These are phyloP conservation scores for Wasmannia auropunctata DNA, from an alignment of 1,140 invertebrate species.

Conservation along the genomic window DNA sequence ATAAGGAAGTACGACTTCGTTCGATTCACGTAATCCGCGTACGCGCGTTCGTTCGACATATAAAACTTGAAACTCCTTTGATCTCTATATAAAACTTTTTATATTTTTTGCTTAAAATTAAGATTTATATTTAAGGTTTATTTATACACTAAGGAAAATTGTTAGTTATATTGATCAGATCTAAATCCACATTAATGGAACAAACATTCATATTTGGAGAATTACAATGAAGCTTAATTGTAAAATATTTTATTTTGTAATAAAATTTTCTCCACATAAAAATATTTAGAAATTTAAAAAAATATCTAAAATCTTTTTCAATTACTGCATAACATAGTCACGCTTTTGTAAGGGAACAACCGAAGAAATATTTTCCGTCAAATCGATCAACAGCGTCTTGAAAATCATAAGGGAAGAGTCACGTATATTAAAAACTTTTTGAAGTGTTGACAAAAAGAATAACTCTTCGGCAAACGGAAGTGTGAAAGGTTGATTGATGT, in stretches of 20 bases:
- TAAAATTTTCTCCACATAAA: background rate
- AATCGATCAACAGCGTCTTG: background rate
- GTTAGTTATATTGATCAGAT: background rate
- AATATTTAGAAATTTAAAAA: background rate
- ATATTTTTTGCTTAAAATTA: no score
- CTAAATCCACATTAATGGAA: background rate
- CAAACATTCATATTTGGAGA: no score
- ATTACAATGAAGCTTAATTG: no score
- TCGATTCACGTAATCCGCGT: constrained; percentile 51
- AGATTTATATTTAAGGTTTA: background rate
- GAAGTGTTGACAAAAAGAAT: constrained; percentile 1
- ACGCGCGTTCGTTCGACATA: constrained; percentile 4
- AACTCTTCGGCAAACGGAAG: constrained; percentile 55
- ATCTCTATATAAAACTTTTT: background rate
- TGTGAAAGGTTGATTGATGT: constrained; percentile 65
- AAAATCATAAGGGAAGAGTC: constrained; percentile 24
- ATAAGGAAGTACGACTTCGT: constrained; percentile 59
- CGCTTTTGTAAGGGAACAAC: background rate
- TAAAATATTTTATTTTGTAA: background rate
- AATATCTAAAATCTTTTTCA: background rate
- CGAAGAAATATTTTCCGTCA: background rate
- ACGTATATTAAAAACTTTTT: constrained; percentile 48
- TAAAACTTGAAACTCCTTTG: background rate
- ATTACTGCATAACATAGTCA: background rate
- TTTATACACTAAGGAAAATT: background rate